Evolutionary conservation across 2,797 vertebrate genomes (phyloP).

Genomic region (Chiloscyllium punctatum): DNA sequence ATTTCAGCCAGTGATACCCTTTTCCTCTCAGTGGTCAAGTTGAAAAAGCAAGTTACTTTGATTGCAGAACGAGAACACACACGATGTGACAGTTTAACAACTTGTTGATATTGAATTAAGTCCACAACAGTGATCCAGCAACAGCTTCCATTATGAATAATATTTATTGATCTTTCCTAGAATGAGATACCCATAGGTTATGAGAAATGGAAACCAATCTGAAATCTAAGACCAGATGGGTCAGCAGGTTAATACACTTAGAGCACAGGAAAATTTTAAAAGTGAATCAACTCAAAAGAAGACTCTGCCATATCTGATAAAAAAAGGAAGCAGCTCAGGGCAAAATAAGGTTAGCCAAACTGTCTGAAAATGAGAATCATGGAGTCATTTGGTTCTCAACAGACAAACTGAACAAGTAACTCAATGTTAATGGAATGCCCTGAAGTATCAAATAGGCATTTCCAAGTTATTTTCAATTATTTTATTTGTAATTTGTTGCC

Average conservation of each 20-base stretch:
- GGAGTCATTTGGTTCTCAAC: not conserved
- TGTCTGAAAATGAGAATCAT: not conserved
- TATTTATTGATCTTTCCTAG: slow-evolving; percentile 4
- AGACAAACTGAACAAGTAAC: not conserved
- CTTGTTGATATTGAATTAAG: slow-evolving; percentile 3
- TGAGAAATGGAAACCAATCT: slow-evolving; percentile 20
- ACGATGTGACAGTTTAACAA: not conserved
- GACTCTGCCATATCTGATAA: not conserved
- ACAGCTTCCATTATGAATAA: not conserved
- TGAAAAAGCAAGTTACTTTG: not conserved
- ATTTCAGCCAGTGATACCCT: not conserved
- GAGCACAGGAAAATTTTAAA: not conserved
- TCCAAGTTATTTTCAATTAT: not conserved
- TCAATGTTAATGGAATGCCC: not conserved
- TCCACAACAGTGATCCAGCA: not conserved
- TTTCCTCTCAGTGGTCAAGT: not conserved
- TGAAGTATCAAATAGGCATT: not conserved
- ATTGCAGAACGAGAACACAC: not conserved
- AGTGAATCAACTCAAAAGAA: not conserved
- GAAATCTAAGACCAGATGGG: not conserved
- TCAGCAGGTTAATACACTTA: not conserved
- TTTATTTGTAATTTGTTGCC: not conserved
- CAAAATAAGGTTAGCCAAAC: slow-evolving; percentile 12
- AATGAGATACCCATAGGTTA: not conserved
- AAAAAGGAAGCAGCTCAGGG: not conserved